Conservation (phyloP, 2,888 invertebrate species). For the Gortyna flavago region DNA sequence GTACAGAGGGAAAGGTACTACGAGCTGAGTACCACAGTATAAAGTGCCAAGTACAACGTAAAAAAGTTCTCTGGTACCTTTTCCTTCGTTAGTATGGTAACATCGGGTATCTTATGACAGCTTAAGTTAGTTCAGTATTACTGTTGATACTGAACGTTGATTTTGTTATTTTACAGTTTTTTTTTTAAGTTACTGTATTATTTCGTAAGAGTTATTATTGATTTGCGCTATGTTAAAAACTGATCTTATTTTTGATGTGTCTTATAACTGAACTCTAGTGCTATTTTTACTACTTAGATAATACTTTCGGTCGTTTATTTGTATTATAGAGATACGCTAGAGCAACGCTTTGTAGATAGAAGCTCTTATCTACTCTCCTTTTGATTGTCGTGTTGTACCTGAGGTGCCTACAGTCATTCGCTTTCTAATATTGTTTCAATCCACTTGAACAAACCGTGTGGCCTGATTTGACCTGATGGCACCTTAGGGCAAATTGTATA, state of each 20-base stretch:
- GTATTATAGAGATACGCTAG: constrained; percentile 16
- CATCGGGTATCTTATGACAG: constrained; percentile 12
- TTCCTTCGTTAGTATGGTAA: constrained; percentile 23
- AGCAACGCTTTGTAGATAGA: constrained; percentile 44
- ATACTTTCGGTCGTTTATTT: constrained; percentile 15
- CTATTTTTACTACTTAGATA: constrained; percentile 13
- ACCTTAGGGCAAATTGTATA: background rate
- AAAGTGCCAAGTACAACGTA: background rate
- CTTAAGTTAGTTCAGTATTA: constrained; percentile 12
- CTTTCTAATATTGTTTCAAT: background rate
- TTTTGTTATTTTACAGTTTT: background rate
- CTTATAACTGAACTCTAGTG: background rate
- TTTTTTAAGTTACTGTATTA: background rate
- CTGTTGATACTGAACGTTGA: background rate
- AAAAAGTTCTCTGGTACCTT: constrained; percentile 23
- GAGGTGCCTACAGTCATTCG: constrained; percentile 24
- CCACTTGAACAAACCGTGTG: background rate
- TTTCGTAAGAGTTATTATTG: constrained; percentile 5
- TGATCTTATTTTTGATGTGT: background rate
- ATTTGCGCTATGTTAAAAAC: constrained; percentile 17
- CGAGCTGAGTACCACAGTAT: background rate
- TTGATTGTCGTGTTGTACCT: constrained; percentile 18
- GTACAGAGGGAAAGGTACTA: constrained; percentile 27
- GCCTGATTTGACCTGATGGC: constrained; percentile 2
- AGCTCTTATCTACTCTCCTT: constrained; percentile 28